Evolutionary conservation across 2,797 vertebrate genomes (phyloP).

Genomic region (Crax fasciolata): DNA sequence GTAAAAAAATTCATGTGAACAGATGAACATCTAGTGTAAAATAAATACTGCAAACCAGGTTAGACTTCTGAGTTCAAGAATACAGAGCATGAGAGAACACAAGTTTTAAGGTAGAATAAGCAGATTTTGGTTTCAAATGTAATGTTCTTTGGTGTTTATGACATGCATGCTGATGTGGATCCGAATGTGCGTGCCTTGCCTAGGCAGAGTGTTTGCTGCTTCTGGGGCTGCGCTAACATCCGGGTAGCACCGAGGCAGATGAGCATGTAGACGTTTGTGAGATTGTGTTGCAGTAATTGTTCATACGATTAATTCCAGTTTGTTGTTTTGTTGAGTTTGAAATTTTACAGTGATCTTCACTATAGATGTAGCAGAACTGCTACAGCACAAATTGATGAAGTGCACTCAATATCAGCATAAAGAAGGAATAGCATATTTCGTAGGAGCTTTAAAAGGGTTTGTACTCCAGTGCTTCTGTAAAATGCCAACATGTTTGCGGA

Average conservation of each 20-base stretch:
- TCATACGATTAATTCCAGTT: conserved; percentile 13
- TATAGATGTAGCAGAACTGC: background rate
- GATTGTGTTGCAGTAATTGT: conserved; percentile 1
- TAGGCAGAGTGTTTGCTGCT: background rate
- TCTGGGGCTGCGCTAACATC: conserved; percentile 16
- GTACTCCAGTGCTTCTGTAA: background rate
- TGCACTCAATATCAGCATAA: background rate
- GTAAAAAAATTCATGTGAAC: background rate
- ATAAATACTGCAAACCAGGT: background rate
- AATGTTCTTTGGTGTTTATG: background rate
- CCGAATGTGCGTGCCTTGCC: background rate
- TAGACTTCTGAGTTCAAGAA: background rate
- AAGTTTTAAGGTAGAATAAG: background rate
- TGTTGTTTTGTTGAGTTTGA: background rate
- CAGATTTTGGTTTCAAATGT: background rate
- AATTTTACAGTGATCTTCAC: background rate
- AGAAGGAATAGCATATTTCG: background rate
- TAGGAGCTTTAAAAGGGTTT: background rate
- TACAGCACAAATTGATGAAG: background rate
- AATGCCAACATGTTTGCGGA: background rate
- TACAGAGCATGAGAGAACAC: background rate
- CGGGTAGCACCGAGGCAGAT: background rate
- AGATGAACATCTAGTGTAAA: background rate
- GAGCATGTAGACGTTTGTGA: background rate
- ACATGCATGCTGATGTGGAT: background rate